Base-by-base conservation (phyloP, 2,113 vertebrate species). In the Pangasianodon gigas region DNA sequence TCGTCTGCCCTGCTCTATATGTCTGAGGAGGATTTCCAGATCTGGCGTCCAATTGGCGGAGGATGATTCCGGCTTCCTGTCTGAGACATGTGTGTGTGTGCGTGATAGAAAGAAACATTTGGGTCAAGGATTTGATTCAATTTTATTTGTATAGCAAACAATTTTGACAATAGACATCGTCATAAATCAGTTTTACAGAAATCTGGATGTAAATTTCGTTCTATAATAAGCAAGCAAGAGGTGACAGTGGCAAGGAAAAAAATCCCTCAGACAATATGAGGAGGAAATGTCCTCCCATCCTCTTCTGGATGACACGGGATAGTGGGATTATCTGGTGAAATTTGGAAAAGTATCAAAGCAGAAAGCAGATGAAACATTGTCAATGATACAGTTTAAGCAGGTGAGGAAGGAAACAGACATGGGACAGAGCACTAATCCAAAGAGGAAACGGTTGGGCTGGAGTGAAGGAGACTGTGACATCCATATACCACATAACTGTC, bases 11-110 rank as follows among this genome's bases (percentile, higher is more conserved):
- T 89, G 82, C 44, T 84, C 19, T 65, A 37, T 69, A 44, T 46
- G 71, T 41, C 62, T 41, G 54, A 44, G 18, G 67, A 85, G 67
- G 29, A 51, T 60, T 75, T 89, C 82, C 82, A 89, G 82, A 77
- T 85, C 37, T 62, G 37, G 26, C 41, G 54, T 74, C 51, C 65
- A 84, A 4, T 67, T 84, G 51, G 79, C 60, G 6, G 26, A 56
- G 48, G 13, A 88, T 44, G 48, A 88, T 51, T 54, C 60, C 19
- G 14, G 87, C 60, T 83, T 88, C 62, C 79, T 88, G 77, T 62
- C 54, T 79, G 19, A 62, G 52, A 32, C 26, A 16, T 80, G 52
- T 58, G 29, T 88, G 56, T 86, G 81, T 85, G 60, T 56, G 46
- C 9, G 37, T 60, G 74, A 32, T 81, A 6, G 48, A 52, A 81